phyloP scores from a whole-genome alignment of 2,113 vertebrate genomes.

The Halichoeres trimaculatus region DNA sequence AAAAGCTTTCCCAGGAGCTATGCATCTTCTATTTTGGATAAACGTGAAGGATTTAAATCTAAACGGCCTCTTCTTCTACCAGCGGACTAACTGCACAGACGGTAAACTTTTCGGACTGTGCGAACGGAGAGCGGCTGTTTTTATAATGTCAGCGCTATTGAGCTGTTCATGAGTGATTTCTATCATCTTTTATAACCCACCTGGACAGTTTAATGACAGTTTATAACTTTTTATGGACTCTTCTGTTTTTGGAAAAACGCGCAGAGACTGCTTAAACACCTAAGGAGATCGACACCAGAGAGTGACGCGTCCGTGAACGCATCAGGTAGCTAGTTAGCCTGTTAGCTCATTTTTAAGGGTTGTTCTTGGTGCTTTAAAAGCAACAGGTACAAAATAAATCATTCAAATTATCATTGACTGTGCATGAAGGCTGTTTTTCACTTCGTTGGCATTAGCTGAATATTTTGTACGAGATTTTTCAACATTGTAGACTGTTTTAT shows the following conservation, averaged over 20 bases:
- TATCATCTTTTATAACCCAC: not conserved
- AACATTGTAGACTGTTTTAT: not conserved
- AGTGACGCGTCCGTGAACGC: conserved; percentile 60
- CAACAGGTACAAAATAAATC: not conserved
- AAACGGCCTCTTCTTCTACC: conserved; percentile 35
- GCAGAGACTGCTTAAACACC: conserved; percentile 33
- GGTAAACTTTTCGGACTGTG: conserved; percentile 52
- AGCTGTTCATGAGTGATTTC: not conserved
- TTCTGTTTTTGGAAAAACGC: not conserved
- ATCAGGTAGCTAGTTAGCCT: conserved; percentile 59
- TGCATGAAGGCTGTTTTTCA: not conserved
- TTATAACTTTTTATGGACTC: not conserved
- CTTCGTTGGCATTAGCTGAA: not conserved
- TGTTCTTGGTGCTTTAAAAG: not conserved
- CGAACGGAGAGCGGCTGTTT: conserved; percentile 1
- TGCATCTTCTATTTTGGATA: conserved; percentile 13
- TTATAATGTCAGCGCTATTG: not conserved
- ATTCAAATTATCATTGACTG: too few relatives aligned
- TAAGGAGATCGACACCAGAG: conserved; percentile 55
- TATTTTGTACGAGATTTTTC: not conserved
- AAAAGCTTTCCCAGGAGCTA: not conserved
- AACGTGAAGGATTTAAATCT: conserved; percentile 17
- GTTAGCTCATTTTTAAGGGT: conserved; percentile 33
- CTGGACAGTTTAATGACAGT: not conserved
- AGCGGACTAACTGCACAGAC: conserved; percentile 33